phyloP scores from a whole-genome alignment of 1,140 invertebrate genomes.

The Vanessa atalanta region DNA sequence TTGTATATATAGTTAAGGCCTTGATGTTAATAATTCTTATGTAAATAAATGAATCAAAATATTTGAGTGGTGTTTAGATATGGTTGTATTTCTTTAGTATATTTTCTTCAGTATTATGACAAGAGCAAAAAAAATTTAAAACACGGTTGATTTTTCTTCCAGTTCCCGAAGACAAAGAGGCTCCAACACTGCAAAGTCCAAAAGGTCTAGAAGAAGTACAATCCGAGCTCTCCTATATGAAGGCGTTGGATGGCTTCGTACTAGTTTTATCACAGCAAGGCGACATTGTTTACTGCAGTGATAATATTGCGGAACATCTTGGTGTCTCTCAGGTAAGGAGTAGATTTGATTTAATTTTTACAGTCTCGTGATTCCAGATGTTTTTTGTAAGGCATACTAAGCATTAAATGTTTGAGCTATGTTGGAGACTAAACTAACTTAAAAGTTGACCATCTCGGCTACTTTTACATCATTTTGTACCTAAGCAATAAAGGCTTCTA shows the following conservation, averaged over 20 bases:
- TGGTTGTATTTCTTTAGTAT: no score
- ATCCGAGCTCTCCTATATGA: conserved; percentile 84
- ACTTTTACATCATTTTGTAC: no score
- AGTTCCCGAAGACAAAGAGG: conserved; percentile 76
- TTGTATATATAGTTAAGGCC: no score
- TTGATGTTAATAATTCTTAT: no score
- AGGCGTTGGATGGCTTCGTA: conserved; percentile 94
- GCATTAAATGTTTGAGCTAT: no score
- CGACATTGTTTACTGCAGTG: conserved; percentile 94
- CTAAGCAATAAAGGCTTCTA: no score
- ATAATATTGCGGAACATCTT: conserved; percentile 93
- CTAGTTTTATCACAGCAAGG: conserved; percentile 92
- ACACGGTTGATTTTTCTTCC: conserved; percentile 47
- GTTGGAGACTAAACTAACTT: no score
- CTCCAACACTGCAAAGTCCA: conserved; percentile 70
- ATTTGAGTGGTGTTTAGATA: no score
- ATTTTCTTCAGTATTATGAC: no score
- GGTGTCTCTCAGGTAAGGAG: conserved; percentile 91
- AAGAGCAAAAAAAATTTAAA: conserved; percentile 4
- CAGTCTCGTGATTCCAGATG: neutral
- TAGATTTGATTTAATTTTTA: neutral
- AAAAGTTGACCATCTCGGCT: no score
- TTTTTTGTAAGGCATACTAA: no score
- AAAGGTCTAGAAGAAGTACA: conserved; percentile 68
- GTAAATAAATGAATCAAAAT: no score